Base-by-base conservation (phyloP, 2,113 vertebrate species). In the Scopus umbretta region DNA sequence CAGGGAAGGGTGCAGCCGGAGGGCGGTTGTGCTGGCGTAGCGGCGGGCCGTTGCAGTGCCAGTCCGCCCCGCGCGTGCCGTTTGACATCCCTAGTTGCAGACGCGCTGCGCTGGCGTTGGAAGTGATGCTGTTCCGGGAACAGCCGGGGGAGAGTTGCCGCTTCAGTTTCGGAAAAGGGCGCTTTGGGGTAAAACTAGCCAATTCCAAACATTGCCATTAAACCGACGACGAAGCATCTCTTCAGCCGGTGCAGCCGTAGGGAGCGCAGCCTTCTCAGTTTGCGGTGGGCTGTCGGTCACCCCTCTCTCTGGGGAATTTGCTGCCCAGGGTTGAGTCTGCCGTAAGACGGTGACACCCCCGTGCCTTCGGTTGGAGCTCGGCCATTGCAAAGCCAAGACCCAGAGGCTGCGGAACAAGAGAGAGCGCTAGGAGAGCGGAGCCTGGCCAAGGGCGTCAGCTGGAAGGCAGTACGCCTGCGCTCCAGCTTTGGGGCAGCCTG, bases 241-340 rank as follows among this genome's bases (percentile, higher is more conserved):
- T 27, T 13, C 5, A 7, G 40, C 10, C 3, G 16, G 26, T 53
- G 36, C 45, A 50, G 66, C 32, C 8, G 2, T 16, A 20, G n/a
- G 1, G 42, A 56, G 40, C 1, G 0, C 4, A 32, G 66, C 47
- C 13, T 9, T 11, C 30, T 38, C 16, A 1, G 0, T 12, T 50
- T 34, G 3, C 34, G 9, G 4, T 5, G 42, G 23, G 34, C 40
- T 79, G 9, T 40, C 1, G 0, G 27, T 8, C 25, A 14, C 11
- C 32, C 5, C 0, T 8, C 8, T 8, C 8, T 20, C 11, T 17
- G 12, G 5, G 19, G 21, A 27, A 3, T 45, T 45, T 47, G 19
- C 10, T 67, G 17, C 26, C 47, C 4, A 0, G 1, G n/a, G 53
- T 34, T 43, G 38, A 16, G 17, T n/a, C 1, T 36, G 26, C 38